Base-by-base conservation (phyloP, 2,113 vertebrate genomes). In the Hippocampus zosterae region DNA sequence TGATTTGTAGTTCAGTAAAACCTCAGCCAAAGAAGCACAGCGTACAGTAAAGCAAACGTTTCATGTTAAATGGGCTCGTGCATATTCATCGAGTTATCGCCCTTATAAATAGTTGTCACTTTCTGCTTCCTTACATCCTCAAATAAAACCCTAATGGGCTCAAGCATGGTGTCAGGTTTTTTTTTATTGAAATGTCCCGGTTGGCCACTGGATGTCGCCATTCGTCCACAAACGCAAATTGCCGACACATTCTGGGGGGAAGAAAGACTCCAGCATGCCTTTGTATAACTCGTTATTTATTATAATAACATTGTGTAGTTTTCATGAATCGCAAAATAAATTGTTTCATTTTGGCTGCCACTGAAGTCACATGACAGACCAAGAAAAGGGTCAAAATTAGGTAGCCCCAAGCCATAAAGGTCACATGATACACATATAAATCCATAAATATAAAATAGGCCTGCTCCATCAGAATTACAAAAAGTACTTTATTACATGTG, bases 101-200 rank as follows among this genome's bases (percentile, higher is more conserved):
- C 83, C 67, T 75, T 68, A 75, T 67, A 60, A 72, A 84, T 80
- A 64, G 69, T 42, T 52, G 13, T 78, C 80, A 79, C 67, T 67
- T 77, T 46, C 50, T 70, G 68, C 82, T 69, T 79, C 65, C 66
- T 85, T 70, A 84, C 80, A 78, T 76, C 42, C 69, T 80, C 52
- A 79, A 92, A 89, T 91, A 91, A 91, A 92, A 76, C 81, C 71
- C 81, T 85, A 84, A 71, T 2, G 33, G 57, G 78, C 76, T 87
- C 82, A 85, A 81, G 79, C 71, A 78, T 48, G 40, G 44, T 21
- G 18, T 42, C 5, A 9, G 13, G n/a, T n/a, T 21, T 9, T 71
- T 9, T 71, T 25, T 83, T 29, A 4, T 12, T 77, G 60, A 33
- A 71, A 11, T 78, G 10, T 18, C 0, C 8, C 11, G n/a, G 3